A percentile compares a stretch with the other conserved stretches of the same genome.
phyloP scores from a whole-genome alignment of 2,113 vertebrate genomes.

The Bufo bufo region DNA sequence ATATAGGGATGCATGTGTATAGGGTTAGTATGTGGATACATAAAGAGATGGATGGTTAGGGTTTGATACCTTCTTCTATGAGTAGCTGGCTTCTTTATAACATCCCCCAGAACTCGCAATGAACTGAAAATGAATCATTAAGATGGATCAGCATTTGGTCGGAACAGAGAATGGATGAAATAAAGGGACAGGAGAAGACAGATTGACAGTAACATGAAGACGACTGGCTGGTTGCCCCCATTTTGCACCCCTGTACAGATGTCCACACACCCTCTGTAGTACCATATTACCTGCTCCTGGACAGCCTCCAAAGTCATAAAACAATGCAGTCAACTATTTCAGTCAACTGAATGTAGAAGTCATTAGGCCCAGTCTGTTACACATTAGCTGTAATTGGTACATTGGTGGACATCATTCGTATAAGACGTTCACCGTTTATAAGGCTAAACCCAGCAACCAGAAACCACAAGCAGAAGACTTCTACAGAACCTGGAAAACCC shows the following conservation, averaged over 20 bases:
- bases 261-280: not conserved
- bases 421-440: constrained; percentile 47
- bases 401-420: constrained; percentile 46
- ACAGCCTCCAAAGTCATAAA: not conserved
- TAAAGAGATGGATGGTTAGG: constrained; percentile 67
- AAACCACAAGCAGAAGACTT: too few relatives aligned
- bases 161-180: constrained; percentile 51
- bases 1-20: not conserved
- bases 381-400: constrained; percentile 45
- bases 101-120: constrained; percentile 81
- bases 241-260: not conserved
- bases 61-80: constrained; percentile 94
- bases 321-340: not conserved
- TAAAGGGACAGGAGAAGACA: constrained; percentile 7
- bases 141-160: constrained; percentile 72
- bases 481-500: not conserved
- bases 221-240: not conserved
- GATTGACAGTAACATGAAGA: not conserved
- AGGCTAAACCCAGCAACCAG: not conserved
- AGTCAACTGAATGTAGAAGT: constrained; percentile 16
- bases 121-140: constrained; percentile 87
- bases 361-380: constrained; percentile 61
- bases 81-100: constrained; percentile 85
- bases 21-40: constrained; percentile 72
- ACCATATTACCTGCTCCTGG: not conserved